Base-by-base conservation (phyloP, 2,888 invertebrate genomes). In the Cerceris rybyensis region DNA sequence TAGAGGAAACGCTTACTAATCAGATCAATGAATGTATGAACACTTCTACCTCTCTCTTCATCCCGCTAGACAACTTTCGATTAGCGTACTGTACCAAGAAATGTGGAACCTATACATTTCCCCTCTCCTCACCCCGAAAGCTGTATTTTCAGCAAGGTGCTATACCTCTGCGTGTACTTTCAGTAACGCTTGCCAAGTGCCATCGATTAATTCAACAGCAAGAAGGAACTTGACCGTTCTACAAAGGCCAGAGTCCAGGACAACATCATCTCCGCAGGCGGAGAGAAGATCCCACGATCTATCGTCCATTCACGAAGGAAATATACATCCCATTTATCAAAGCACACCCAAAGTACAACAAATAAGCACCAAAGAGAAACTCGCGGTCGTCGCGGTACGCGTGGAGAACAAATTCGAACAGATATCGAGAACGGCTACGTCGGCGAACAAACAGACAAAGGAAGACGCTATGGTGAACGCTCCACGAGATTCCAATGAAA, bases 291-390 rank as follows among this genome's bases (percentile, higher is more conserved):
- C 13, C 6, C 54, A 6, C 7, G 13, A 41, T 0, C 7, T 0
- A 1, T 17, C 17, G 0, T 63, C 49, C 0, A 0, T 11, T 9
- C 13, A 39, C 16, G 66, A 7, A 16, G 60, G 6, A 11, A 52
- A 1, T 13, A 17, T 76, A 2, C 66, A 66, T 13, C 85, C 86
- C 5, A 46, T 87, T 2, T 75, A 79, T 52, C 89, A 90, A 14
- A 90, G 90, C 70, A 90, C 90, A 7, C 89, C 89, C 13, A 87
- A 57, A 41, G 17, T 8, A 6, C 14, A 50, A 5, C 61, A 41
- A 0, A 43, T 8, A 17, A 9, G 52, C 11, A 16, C 17, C 0
- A 69, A 52, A 28, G 13, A 0, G 9, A 61, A 50, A 39, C 28
- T 2, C 42, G 4, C 13, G 7, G 9, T 82, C 65, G 13, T 78